Base-by-base conservation (phyloP, 2,888 invertebrate genomes). In the Synanthedon vespiformis region DNA sequence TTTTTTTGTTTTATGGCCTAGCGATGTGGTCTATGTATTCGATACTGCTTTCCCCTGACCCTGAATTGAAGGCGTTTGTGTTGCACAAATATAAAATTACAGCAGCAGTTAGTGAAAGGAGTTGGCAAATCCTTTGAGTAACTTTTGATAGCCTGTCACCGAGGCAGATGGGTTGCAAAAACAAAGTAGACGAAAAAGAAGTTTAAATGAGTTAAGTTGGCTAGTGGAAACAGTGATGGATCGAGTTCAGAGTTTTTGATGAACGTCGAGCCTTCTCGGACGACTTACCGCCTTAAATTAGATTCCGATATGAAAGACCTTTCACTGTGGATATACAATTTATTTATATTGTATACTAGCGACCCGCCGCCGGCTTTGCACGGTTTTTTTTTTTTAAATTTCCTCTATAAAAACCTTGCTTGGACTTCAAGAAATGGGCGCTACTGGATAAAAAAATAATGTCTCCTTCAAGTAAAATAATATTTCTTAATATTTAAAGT, bases 261-360 rank as follows among this genome's bases (percentile, higher is more conserved):
- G 44, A 44, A 44, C 44, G 34, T 44, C 44, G n/a, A 44, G 13
- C 14, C 14, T 13, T 44, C 44, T 44, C 44, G 44, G 44, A 44
- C 14, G 44, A 34, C 34, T 48, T 18, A 13, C 47, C 58, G 53
- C 51, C 55, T 55, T 54, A 65, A 68, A 68, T 65, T 66, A 64
- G 63, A 68, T 66, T 59, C 61, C 53, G 61, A 67, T 67, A 61
- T 62, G 64, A 60, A 68, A 63, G 53, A 58, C 57, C 65, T 59
- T 61, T 62, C 61, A 63, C 14, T 44, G 1, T 6, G 6, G 44
- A 14, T 13, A 44, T 44, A 12, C 11, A 44, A 44, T 6, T 44
- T 44, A 41, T 13, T 13, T 44, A 12, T 13, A 41, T 22, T 22
- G 22, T 22, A 22, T 22, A 22, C 22, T 22, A 22, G 22, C 4